Evolutionary conservation across 1,140 invertebrate species (phyloP), one percentile per base, ranked within the genome.

Genomic region (Anastrepha ludens): DNA sequence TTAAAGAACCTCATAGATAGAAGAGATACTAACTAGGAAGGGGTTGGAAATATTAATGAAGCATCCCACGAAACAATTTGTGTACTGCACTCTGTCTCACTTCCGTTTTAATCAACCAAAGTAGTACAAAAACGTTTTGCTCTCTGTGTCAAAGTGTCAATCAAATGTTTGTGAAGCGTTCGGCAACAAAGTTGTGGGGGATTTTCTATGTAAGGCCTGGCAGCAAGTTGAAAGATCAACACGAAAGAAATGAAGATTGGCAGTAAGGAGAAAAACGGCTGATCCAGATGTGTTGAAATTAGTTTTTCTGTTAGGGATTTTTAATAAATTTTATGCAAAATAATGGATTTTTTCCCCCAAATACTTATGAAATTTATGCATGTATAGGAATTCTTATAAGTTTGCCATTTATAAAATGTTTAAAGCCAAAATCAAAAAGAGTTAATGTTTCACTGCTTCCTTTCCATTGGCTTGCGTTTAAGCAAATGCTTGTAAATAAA

Each of bases 191-290:
- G 39, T 44, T 44, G 39, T 5, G 67, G 41, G 50, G 50, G 6
- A 55, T 55, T 55, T 55, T 29, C 29, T 0, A 67, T 39, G 20
- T 0, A 15, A 41, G 2, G 3, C 8, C 1, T 67, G 39, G 29
- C 29, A 67, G 20, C n/a, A 64, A 64, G 62, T 64, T 64, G 62
- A 64, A 64, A 64, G n/a, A 64, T 64, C 29, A 67, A 67, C 39
- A 8, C 6, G 50, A 55, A 55, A 67, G 64, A 67, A 4, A 29
- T 29, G 29, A 39, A 67, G 64, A 67, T 9, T 67, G 64, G 39
- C 64, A 67, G 64, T 20, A 67, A 41, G 11, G 3, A 3, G n/a
- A 67, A 41, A 67, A 11, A 39, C 29, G 39, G 20, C 29, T 67
- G 64, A 67, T 11, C 1, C 29, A 3, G 13, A 41, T 39, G 3